Evolutionary conservation across 2,797 vertebrate genomes (phyloP), one percentile per base, ranked within the genome.

Genomic region (Steatocranus sp.): DNA sequence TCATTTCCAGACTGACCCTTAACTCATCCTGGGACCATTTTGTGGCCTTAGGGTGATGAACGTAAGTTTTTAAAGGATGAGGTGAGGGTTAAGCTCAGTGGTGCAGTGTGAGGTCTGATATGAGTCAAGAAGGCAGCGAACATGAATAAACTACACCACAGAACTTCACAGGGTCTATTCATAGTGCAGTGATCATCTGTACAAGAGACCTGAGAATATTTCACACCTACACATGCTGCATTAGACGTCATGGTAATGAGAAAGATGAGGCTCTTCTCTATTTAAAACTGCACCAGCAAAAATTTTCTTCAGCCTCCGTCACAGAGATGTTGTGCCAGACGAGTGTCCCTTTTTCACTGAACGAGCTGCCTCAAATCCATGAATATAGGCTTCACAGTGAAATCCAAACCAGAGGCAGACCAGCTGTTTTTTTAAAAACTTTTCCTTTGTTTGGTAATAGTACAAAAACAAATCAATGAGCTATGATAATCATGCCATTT

Each of bases 151-250:
- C 38, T 43, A 18, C 46, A 46, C 18, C 73, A 41, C 77, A 81
- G 32, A 61, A 80, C 68, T 82, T 81, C 12, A 34, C 48, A 23
- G 43, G 18, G 61, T 78, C 79, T 86, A 81, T 88, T 91, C 87
- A 73, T 49, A 75, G 75, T 12, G n/a, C 49, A 5, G 36, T 23
- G 66, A 89, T 84, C 83, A 73, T 61, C 79, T 48, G 78, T 70
- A 80, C 18, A 4, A 76, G 76, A 85, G 49, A 53, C 66, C 43
- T 58, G 48, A 79, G 80, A 88, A 85, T 75, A 58, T 49, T 77
- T 86, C 87, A 84, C 85, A 90, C 88, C 81, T 90, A 63, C 86
- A 83, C 79, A 63, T 3, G 46, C 76, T 27, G 74, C 80, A 73
- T 83, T 81, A 83, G 83, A 82, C 53, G 12, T 81, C 58, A 61